phyloP scores from a whole-genome alignment of 2,888 invertebrate genomes.

The Watsonalla binaria region DNA sequence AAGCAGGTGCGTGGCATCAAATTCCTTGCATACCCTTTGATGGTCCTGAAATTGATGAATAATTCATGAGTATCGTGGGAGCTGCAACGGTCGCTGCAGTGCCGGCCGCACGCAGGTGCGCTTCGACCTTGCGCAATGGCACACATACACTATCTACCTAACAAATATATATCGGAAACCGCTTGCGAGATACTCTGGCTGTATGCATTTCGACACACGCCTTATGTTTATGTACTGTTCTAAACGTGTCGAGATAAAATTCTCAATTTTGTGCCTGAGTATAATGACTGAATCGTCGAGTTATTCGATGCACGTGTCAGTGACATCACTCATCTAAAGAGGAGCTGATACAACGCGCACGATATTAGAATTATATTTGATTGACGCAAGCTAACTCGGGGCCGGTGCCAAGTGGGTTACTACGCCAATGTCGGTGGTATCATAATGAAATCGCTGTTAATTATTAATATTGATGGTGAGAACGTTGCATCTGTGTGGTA shows the following conservation, averaged over 20 bases:
- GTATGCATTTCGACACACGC: constrained; percentile 53
- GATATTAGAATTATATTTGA: constrained; percentile 51
- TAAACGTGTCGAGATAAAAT: constrained; percentile 44
- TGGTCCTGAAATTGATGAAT: constrained; percentile 37
- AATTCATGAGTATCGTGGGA: constrained; percentile 55
- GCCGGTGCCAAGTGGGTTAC: constrained; percentile 67
- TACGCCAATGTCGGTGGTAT: constrained; percentile 68
- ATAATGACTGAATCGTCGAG: constrained; percentile 34
- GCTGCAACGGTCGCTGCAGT: constrained; percentile 62
- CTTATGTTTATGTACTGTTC: constrained; percentile 33
- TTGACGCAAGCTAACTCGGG: constrained; percentile 55
- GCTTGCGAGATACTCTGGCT: constrained; percentile 56
- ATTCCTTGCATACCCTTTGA: constrained; percentile 46
- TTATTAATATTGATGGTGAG: constrained; percentile 41
- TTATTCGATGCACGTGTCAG: constrained; percentile 33
- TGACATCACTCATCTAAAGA: constrained; percentile 46
- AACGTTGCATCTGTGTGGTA: constrained; percentile 30
- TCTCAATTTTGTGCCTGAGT: constrained; percentile 21
- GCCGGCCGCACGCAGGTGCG: constrained; percentile 57
- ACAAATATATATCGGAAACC: constrained; percentile 64
- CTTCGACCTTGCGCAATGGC: constrained; percentile 72
- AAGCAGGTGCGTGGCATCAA: constrained; percentile 40
- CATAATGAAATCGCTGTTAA: constrained; percentile 50
- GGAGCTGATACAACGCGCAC: constrained; percentile 23
- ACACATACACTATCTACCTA: constrained; percentile 54